These are phyloP conservation scores for Penaeus japonicus DNA, from an alignment of 1,140 invertebrate species.

Conservation along the genomic window DNA sequence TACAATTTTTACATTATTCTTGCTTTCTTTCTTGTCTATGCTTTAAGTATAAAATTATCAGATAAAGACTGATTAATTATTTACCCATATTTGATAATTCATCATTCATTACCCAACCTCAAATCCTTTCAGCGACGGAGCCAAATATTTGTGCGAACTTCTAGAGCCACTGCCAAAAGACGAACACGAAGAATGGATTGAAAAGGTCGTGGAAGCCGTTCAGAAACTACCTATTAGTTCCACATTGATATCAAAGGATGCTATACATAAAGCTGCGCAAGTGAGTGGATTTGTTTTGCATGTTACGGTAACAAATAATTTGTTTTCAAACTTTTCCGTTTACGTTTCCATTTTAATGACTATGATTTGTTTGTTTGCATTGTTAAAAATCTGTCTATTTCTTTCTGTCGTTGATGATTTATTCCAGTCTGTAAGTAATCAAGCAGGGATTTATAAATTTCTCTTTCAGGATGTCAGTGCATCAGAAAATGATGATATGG, in stretches of 20 bases:
- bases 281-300: slow-evolving; percentile 62
- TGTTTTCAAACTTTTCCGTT: no score
- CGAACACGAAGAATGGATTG: slow-evolving; percentile 70
- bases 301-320: no score
- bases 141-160: slow-evolving; percentile 69
- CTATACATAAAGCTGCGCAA: slow-evolving; percentile 78
- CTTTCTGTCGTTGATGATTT: no score
- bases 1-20: no score
- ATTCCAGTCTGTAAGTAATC: no score
- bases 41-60: no score
- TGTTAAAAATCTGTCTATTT: no score
- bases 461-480: slow-evolving; percentile 73
- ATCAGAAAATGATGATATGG: slow-evolving; percentile 76
- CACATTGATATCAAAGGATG: slow-evolving; percentile 75
- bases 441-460: not conserved
- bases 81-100: no score
- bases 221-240: slow-evolving; percentile 76
- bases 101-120: no score
- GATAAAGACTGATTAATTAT: no score
- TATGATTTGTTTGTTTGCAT: no score
- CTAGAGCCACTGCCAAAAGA: slow-evolving; percentile 67
- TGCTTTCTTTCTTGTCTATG: no score
- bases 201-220: slow-evolving; percentile 73
- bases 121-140: slow-evolving; percentile 70
- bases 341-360: not conserved